A percentile compares a stretch with the other conserved stretches of the same genome.
These are phyloP conservation scores for Junonia oenone DNA, from an alignment of 2,888 invertebrate species.

Conservation along the genomic window DNA sequence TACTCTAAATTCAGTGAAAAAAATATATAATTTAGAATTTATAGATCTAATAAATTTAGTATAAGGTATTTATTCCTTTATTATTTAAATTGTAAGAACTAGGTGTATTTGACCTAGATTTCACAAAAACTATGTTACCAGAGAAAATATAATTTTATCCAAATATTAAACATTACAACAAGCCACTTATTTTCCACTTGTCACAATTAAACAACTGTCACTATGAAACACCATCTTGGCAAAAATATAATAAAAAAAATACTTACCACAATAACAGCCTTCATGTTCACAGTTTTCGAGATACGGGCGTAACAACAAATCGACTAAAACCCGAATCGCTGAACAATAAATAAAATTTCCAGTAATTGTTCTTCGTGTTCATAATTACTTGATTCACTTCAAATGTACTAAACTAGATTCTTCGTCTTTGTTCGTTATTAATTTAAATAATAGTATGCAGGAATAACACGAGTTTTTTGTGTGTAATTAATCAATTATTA, in stretches of 20 bases:
- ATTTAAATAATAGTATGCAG: background rate
- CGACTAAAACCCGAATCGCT: background rate
- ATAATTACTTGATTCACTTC: conserved; percentile 1
- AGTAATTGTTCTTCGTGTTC: conserved; percentile 6
- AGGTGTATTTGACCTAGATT: no score
- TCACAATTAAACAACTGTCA: background rate
- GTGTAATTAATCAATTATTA: no score
- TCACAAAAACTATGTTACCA: no score
- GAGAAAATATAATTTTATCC: no score
- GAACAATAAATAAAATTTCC: conserved; percentile 8
- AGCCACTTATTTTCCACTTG: no score
- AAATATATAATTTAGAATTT: no score
- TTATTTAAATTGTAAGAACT: no score
- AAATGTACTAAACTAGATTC: conserved; percentile 5
- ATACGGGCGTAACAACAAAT: background rate
- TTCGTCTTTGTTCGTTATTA: conserved; percentile 2
- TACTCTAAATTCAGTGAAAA: no score
- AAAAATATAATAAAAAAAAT: background rate
- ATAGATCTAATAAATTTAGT: no score
- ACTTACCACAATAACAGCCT: conserved; percentile 25
- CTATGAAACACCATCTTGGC: background rate
- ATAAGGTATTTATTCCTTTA: no score
- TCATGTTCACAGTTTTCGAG: conserved; percentile 12
- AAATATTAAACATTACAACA: no score
- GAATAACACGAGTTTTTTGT: background rate